A percentile compares a stretch with the other conserved stretches of the same genome.
Evolutionary conservation across 1,140 invertebrate species (phyloP).

Genomic region (Oedothorax gibbosus): DNA sequence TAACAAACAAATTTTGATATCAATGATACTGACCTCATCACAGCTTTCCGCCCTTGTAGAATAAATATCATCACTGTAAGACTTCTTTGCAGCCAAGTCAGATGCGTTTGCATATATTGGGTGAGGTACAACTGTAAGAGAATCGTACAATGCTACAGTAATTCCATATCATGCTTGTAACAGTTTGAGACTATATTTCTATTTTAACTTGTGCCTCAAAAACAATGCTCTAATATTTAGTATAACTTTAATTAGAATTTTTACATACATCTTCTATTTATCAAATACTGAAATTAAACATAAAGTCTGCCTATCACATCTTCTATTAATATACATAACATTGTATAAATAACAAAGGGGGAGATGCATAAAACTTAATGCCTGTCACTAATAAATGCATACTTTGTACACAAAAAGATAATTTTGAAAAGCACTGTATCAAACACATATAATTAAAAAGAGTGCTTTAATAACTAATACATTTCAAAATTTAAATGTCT

Average conservation of each 20-base stretch:
- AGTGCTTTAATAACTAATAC: too few relatives aligned
- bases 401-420: neutral
- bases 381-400: neutral
- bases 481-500: neutral
- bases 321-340: neutral
- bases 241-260: too few relatives aligned
- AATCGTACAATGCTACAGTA: too few relatives aligned
- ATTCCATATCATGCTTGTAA: too few relatives aligned
- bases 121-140: constrained; percentile 56
- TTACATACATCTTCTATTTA: too few relatives aligned
- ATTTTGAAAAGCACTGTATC: neutral
- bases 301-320: too few relatives aligned
- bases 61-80: constrained; percentile 12
- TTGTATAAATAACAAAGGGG: neutral
- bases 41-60: neutral
- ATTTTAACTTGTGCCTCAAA: too few relatives aligned
- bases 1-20: neutral
- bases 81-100: constrained; percentile 20
- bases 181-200: too few relatives aligned
- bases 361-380: too few relatives aligned
- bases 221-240: too few relatives aligned
- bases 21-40: constrained; percentile 29
- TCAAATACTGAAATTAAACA: too few relatives aligned
- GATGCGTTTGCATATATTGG: constrained; percentile 53
- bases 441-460: too few relatives aligned